Conservation (phyloP, 2,888 invertebrate genomes). For the Erebia palarica region DNA sequence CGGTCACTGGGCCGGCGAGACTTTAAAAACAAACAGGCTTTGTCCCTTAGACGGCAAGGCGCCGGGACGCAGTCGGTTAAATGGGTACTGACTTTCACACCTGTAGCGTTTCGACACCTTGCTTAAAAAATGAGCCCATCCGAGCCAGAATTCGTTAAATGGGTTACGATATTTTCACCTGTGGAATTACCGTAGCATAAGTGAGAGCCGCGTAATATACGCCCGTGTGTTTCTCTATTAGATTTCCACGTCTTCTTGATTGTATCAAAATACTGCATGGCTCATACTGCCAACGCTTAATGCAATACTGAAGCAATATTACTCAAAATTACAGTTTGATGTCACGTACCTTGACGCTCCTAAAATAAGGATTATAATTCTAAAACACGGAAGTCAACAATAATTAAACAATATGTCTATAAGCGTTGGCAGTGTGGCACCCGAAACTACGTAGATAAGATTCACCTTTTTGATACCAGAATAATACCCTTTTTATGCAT, state of each 20-base stretch:
- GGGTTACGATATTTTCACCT: conserved; percentile 26
- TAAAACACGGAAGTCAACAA: no score
- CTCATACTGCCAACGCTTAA: no score
- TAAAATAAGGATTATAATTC: no score
- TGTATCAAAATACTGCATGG: no score
- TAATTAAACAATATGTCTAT: no score
- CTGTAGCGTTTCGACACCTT: conserved; percentile 51
- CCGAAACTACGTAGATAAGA: no score
- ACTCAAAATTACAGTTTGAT: no score
- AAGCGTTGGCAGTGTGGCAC: no score
- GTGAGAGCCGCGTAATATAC: not conserved
- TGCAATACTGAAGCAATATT: no score
- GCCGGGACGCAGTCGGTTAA: conserved; percentile 58
- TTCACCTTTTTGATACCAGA: no score
- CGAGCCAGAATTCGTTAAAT: conserved; percentile 21
- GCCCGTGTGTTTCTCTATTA: not conserved
- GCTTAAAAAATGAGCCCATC: conserved; percentile 20
- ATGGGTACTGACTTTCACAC: conserved; percentile 63
- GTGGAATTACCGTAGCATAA: conserved; percentile 14
- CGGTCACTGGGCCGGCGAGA: conserved; percentile 77
- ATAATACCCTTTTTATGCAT: no score
- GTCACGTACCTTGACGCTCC: no score
- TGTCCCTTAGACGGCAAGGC: conserved; percentile 76
- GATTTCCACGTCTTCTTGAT: not conserved
- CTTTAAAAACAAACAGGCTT: conserved; percentile 74